Percentiles rank a stretch among this genome's conserved stretches.
Conservation (phyloP, 2,888 invertebrate genomes). For the Pseudococcus jackbeardsleyi region DNA sequence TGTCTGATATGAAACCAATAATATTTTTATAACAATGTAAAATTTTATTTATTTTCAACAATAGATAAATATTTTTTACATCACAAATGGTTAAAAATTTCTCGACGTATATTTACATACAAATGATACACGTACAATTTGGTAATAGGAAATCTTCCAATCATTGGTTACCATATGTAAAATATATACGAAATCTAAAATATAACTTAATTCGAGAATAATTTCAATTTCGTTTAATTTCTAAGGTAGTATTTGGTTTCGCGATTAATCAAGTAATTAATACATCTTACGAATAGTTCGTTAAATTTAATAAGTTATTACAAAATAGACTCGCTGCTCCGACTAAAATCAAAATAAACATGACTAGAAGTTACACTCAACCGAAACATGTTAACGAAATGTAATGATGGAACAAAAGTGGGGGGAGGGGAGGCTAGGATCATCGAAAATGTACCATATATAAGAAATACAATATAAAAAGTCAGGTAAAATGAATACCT, state of each 20-base stretch:
- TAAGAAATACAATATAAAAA: not conserved
- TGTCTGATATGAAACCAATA: not conserved
- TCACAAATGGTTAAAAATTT: slow-evolving; percentile 47
- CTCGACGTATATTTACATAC: slow-evolving; percentile 29
- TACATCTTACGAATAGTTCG: slow-evolving; percentile 25
- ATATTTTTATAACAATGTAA: slow-evolving; percentile 34
- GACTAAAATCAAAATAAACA: slow-evolving; percentile 56
- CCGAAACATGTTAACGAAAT: slow-evolving; percentile 42
- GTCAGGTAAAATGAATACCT: not conserved
- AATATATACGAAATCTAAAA: slow-evolving; percentile 11
- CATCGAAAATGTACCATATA: not conserved
- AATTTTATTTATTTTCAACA: slow-evolving; percentile 23
- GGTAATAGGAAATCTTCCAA: slow-evolving; percentile 29
- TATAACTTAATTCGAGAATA: not conserved
- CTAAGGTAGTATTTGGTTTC: not conserved
- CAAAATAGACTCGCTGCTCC: slow-evolving; percentile 20
- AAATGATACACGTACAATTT: not conserved
- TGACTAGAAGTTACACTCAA: slow-evolving; percentile 67
- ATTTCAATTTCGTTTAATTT: not conserved
- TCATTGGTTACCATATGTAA: slow-evolving; percentile 27
- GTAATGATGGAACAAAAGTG: not conserved
- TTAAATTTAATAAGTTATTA: slow-evolving; percentile 50
- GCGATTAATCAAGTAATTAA: slow-evolving; percentile 46
- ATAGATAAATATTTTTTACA: slow-evolving; percentile 51
- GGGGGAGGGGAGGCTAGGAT: not conserved